phyloP scores from a whole-genome alignment of 2,888 invertebrate species.

The Ormyrus pomaceus region DNA sequence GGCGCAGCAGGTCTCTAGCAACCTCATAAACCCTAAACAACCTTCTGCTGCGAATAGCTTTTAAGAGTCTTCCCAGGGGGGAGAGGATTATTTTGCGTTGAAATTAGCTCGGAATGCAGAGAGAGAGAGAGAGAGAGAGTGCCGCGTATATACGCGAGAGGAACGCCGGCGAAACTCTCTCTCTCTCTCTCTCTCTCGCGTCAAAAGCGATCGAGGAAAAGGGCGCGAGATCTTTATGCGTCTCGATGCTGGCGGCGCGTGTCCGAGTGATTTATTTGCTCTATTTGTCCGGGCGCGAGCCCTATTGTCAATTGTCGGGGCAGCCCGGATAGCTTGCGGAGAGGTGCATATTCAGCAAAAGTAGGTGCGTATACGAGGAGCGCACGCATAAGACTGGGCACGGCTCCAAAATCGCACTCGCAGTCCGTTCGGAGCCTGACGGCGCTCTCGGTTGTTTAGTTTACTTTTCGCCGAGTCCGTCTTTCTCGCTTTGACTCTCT shows the following conservation, averaged over 20 bases:
- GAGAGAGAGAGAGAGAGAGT: too few species aligned
- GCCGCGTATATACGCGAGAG: too few species aligned
- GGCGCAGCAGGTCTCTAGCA: not conserved
- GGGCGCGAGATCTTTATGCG: too few species aligned
- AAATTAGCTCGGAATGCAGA: too few species aligned
- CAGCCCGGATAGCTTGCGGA: not conserved
- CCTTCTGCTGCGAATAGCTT: too few species aligned
- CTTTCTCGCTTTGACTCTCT: not conserved
- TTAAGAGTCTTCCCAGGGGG: too few species aligned
- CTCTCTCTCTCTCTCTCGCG: too few species aligned
- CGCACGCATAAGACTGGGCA: slow-evolving; percentile 39
- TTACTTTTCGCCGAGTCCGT: not conserved
- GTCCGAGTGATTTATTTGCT: slow-evolving; percentile 26
- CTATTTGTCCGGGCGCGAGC: slow-evolving; percentile 20
- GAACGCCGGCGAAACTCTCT: too few species aligned
- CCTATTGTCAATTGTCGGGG: slow-evolving; percentile 28
- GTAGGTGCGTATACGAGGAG: not conserved
- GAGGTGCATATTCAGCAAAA: not conserved
- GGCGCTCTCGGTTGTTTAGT: slow-evolving; percentile 10
- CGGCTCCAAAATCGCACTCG: slow-evolving; percentile 31
- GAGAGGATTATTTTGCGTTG: too few species aligned
- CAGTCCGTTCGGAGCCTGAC: slow-evolving; percentile 11
- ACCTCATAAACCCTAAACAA: not conserved
- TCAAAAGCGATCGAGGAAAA: too few species aligned
- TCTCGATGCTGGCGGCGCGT: not conserved